Percentiles rank a stretch among this genome's conserved stretches.
Evolutionary conservation across 2,797 vertebrate species (phyloP).

Genomic region (Schizopygopsis malacanthus): DNA sequence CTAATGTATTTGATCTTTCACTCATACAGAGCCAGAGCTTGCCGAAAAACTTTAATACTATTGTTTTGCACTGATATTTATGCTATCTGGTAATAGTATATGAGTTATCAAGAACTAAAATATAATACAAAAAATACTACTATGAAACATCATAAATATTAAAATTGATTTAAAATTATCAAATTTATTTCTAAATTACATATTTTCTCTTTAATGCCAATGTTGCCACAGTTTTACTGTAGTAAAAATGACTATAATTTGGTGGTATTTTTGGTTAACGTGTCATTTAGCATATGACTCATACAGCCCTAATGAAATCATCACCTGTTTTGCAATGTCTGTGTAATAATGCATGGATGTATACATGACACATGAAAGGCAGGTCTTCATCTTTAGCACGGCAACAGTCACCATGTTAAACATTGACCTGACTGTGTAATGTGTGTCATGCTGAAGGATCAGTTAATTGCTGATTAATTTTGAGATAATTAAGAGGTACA

Average conservation of each 20-base stretch:
- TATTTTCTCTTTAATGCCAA: not conserved
- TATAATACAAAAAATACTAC: not conserved
- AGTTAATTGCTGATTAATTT: slow-evolving; percentile 63
- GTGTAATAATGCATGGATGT: slow-evolving; percentile 1
- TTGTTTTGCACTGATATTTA: not conserved
- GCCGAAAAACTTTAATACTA: not conserved
- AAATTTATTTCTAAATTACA: not conserved
- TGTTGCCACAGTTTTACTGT: not conserved
- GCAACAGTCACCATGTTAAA: slow-evolving; percentile 56
- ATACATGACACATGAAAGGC: slow-evolving; percentile 32
- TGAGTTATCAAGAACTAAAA: not conserved
- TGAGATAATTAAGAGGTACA: slow-evolving; percentile 53
- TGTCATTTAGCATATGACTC: not conserved
- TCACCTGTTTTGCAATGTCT: not conserved
- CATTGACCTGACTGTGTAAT: slow-evolving; percentile 54
- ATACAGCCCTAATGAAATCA: not conserved
- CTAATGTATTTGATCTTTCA: not conserved
- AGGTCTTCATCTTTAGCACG: slow-evolving; percentile 41
- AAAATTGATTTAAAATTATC: not conserved
- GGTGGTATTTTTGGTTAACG: not conserved
- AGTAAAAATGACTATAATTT: not conserved
- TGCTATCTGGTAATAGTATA: not conserved
- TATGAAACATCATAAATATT: not conserved
- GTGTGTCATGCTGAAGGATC: slow-evolving; percentile 50
- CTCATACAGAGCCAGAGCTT: not conserved